phyloP scores from a whole-genome alignment of 2,888 invertebrate species.

The Macroteleia sp. region DNA sequence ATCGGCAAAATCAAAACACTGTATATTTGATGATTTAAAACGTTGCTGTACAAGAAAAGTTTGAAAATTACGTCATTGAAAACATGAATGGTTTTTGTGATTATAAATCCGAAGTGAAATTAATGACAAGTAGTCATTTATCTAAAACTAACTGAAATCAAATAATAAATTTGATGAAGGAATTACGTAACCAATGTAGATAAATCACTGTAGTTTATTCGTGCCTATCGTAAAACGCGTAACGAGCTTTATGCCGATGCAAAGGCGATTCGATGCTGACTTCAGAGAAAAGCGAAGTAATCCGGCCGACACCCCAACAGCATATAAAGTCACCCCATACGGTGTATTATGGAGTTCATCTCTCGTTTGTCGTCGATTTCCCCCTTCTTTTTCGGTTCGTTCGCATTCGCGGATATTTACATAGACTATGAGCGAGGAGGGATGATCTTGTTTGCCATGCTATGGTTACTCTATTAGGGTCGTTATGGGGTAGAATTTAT shows the following conservation, averaged over 20 bases:
- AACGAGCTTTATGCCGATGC: slow-evolving; percentile 44
- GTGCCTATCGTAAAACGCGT: slow-evolving; percentile 45
- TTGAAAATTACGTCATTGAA: too few relatives aligned
- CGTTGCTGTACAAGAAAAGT: too few relatives aligned
- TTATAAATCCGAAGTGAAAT: too few relatives aligned
- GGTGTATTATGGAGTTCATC: slow-evolving; percentile 71
- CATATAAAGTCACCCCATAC: slow-evolving; percentile 79
- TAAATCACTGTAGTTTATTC: slow-evolving; percentile 51
- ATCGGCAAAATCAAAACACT: too few relatives aligned
- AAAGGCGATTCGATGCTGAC: slow-evolving; percentile 65
- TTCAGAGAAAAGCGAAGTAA: slow-evolving; percentile 77
- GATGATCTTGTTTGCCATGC: slow-evolving; percentile 83
- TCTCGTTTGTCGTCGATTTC: slow-evolving; percentile 59
- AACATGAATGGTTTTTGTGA: too few relatives aligned
- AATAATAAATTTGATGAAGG: slow-evolving; percentile 38
- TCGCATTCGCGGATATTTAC: slow-evolving; percentile 77
- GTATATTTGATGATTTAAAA: too few relatives aligned
- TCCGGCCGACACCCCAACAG: slow-evolving; percentile 75
- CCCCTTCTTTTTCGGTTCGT: slow-evolving; percentile 50
- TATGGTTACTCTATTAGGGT: slow-evolving; percentile 82
- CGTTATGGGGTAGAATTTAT: slow-evolving; percentile 82
- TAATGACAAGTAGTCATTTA: slow-evolving; percentile 17
- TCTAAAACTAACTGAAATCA: slow-evolving; percentile 25
- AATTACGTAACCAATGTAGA: slow-evolving; percentile 34
- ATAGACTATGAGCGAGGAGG: slow-evolving; percentile 81